Conservation (phyloP, 2,888 invertebrate species). For the Ectemnius cavifrons region DNA sequence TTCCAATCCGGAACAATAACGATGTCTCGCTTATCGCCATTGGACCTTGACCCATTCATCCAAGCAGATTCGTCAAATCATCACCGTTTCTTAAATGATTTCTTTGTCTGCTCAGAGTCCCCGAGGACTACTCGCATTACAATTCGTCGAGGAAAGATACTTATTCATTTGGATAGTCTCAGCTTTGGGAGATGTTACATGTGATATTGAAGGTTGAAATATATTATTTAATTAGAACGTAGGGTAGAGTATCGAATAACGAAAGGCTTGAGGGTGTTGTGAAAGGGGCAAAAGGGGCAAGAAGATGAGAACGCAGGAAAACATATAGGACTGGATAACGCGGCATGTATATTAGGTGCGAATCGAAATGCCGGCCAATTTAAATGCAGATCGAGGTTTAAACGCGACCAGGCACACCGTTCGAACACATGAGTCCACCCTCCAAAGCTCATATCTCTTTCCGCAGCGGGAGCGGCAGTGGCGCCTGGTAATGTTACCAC, state of each 20-base stretch:
- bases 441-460: slow-evolving; percentile 29
- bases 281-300: slow-evolving; percentile 49
- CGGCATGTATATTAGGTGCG: slow-evolving; percentile 33
- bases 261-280: slow-evolving; percentile 23
- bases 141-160: too few relatives aligned
- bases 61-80: too few relatives aligned
- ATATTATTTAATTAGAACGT: slow-evolving; percentile 22
- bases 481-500: slow-evolving; percentile 57
- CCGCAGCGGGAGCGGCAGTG: slow-evolving; percentile 17
- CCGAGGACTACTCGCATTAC: too few relatives aligned
- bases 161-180: too few relatives aligned
- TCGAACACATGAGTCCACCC: slow-evolving; percentile 60
- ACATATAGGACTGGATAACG: slow-evolving; percentile 52
- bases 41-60: too few relatives aligned
- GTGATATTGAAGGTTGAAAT: too few relatives aligned
- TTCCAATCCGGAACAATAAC: too few relatives aligned
- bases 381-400: slow-evolving; percentile 71
- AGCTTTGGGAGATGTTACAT: too few relatives aligned
- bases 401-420: slow-evolving; percentile 49
- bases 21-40: too few relatives aligned
- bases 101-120: too few relatives aligned
- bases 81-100: too few relatives aligned
- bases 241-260: slow-evolving; percentile 32
- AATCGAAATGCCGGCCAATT: slow-evolving; percentile 65
- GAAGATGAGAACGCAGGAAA: slow-evolving; percentile 40